Evolutionary conservation across 2,113 vertebrate genomes (phyloP), one percentile per base, ranked within the genome.

Genomic region (Gila orcuttii): DNA sequence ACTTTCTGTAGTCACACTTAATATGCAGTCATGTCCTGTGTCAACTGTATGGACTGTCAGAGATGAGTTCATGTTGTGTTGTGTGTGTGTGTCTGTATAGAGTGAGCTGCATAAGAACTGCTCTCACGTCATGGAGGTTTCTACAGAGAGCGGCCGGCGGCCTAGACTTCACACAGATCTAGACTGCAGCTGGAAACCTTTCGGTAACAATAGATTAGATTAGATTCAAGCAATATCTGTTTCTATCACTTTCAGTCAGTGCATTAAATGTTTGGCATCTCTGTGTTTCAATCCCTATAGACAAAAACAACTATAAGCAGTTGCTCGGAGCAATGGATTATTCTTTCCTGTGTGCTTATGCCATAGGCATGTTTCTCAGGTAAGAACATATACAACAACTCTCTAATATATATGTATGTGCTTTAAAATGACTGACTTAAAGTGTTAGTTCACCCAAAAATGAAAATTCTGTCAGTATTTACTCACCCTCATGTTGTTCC

Each of bases 321-420:
- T 91, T 99, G 52, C 93, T 98, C 33, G 97, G 96, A 15, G 96
- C 96, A 0, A 94, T 99, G 96, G 97, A 99, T 86, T 97, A 98
- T 0, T 97, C 97, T 60, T 99, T 99, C 91, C 95, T 99, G 13
- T 97, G 96, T 91, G 96, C 97, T 62, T 99, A 99, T 0, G 97
- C 98, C 23, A 89, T 99, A 0, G 98, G 97, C 83, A 99, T 99
- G 98, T 99, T 96, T 82, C 94, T 99, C 92, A 99, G 98, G 98
- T 99, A 92, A 90, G 91, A 64, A n/a, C 39, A 28, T 25, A 59
- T 25, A 80, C 25, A 36, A 50, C 6, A 81, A 47, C 77, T 73
- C 66, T 33, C 13, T 2, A 23, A 42, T 12, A 23, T 39, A 2
- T 7, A 39, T 71, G 68, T 10, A 23, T 69, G 10, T 39, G 3